These are phyloP conservation scores for Anableps anableps DNA, from an alignment of 2,797 vertebrate species.

Conservation along the genomic window DNA sequence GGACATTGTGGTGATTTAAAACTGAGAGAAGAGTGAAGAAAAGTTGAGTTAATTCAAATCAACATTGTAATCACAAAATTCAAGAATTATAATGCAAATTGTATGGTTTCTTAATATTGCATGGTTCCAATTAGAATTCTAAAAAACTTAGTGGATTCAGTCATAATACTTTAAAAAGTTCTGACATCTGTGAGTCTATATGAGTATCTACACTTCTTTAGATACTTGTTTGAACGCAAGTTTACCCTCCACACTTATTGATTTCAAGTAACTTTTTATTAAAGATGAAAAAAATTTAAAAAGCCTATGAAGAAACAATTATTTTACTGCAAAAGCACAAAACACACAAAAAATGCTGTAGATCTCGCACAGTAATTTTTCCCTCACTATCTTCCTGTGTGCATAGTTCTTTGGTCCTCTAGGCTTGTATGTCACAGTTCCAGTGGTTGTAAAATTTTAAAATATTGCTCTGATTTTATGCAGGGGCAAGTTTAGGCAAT, in stretches of 20 bases:
- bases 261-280: not conserved
- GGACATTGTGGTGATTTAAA: not conserved
- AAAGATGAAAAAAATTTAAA: no score
- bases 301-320: not conserved
- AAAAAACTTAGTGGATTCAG: not conserved
- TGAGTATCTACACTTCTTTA: not conserved
- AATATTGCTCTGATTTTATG: not conserved
- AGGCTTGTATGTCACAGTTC: slow-evolving; percentile 3
- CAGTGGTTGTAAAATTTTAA: not conserved
- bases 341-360: not conserved
- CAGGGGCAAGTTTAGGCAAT: not conserved
- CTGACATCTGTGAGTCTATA: not conserved
- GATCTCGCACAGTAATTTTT: not conserved
- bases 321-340: not conserved
- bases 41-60: not conserved
- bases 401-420: slow-evolving; percentile 19
- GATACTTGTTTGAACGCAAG: not conserved
- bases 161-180: not conserved
- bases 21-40: not conserved
- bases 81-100: no score
- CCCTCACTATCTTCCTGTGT: not conserved
- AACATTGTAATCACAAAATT: no score
- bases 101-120: not conserved
- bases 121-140: not conserved
- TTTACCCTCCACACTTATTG: not conserved